Evolutionary conservation across 2,888 invertebrate species (phyloP).

Genomic region (Pocota personata): DNA sequence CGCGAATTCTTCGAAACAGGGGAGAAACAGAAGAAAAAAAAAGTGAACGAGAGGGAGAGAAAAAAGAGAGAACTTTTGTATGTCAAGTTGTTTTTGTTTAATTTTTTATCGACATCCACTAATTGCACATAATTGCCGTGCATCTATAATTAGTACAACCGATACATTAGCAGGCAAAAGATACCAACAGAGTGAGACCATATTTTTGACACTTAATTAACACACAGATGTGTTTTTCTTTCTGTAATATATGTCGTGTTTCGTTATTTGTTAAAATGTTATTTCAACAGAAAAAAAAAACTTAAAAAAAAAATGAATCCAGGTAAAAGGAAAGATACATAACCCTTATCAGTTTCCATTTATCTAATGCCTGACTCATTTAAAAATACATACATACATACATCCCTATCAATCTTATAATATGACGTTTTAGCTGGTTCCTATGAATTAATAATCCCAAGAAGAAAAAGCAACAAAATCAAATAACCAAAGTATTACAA

Average conservation of each 20-base stretch:
- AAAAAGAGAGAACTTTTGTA: conserved; percentile 28
- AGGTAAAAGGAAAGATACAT: not conserved
- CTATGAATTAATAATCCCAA: conserved; percentile 16
- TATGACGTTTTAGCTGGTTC: conserved; percentile 20
- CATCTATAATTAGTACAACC: conserved; percentile 70
- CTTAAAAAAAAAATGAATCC: too few species aligned
- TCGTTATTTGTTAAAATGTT: not conserved
- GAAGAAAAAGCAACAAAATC: not conserved
- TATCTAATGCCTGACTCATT: conserved; percentile 50
- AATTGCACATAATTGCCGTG: conserved; percentile 73
- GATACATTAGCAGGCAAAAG: conserved; percentile 44
- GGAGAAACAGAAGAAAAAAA: not conserved
- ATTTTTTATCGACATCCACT: conserved; percentile 59
- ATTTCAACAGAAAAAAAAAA: too few species aligned
- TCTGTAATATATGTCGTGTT: conserved; percentile 27
- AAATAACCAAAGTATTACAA: not conserved
- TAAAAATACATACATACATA: not conserved
- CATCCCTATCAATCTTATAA: conserved; percentile 39
- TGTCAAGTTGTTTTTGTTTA: conserved; percentile 48
- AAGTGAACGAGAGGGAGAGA: not conserved
- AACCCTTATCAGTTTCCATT: conserved; percentile 50
- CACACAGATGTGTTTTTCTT: conserved; percentile 44
- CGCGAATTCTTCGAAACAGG: conserved; percentile 40
- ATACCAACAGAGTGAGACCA: conserved; percentile 30
- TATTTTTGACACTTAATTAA: conserved; percentile 69